Evolutionary conservation across 2,888 invertebrate species (phyloP), one percentile per base, ranked within the genome.

Genomic region (Callimorpha dominula): DNA sequence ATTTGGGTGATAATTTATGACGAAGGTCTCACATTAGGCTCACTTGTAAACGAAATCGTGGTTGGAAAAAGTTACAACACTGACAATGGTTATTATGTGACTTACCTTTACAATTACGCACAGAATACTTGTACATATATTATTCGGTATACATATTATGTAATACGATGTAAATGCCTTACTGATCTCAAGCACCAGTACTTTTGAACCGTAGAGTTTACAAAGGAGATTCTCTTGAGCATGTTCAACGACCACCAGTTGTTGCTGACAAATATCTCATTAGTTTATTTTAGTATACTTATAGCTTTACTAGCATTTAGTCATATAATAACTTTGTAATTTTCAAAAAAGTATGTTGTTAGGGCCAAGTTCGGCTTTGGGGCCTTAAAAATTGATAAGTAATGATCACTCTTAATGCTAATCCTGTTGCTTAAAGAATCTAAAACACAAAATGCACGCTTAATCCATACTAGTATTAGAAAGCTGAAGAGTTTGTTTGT

Each of bases 1-100:
- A 80, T 83, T 77, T 81, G 76, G 74, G 68, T 71, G 79, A 78
- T 75, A 82, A 78, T 78, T 46, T 31, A 52, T 80, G 81, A 84
- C 79, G 73, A 76, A 84, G 83, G 86, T 84, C 73, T 85, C 79
- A 81, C 78, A 79, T 76, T 80, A 71, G 40, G 68, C 12, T 70
- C 68, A 74, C 74, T 73, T 65, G 73, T 65, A 76, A 64, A 66
- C 57, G 60, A 75, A 73, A 77, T 81, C 69, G 70, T 70, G 54
- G 73, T 68, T 72, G 60, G 17, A 50, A 70, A 69, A 71, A 77
- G 62, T 74, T 77, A 68, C 3, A 15, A 68, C 57, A 66, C 8
- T 49, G 17, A 46, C 31, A 31, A 31, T 46, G 1, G 9, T 17
- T 50, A 31, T 65, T 65, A 17, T 40, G 1, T 52, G 17, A 63